A percentile compares a stretch with the other conserved stretches of the same genome.
Conservation (phyloP, 1,140 invertebrate genomes). For the Heliconius hermathena region DNA sequence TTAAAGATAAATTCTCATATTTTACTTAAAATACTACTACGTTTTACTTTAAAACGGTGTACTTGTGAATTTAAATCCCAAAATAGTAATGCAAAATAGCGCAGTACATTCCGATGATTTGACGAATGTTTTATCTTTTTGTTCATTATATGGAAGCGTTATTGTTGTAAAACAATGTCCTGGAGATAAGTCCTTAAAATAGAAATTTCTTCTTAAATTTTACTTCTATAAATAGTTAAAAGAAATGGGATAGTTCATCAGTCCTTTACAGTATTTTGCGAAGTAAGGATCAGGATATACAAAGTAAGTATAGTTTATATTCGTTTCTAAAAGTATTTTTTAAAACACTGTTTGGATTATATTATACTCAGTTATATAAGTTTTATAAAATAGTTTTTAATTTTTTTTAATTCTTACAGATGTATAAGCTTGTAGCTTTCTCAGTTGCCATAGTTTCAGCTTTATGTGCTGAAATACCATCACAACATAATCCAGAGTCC, state of each 20-base stretch:
- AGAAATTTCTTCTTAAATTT: constrained; percentile 35
- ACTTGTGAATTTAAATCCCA: neutral
- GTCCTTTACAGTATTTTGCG: constrained; percentile 40
- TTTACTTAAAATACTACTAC: too few species aligned
- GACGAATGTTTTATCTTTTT: constrained; percentile 61
- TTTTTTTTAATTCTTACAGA: constrained; percentile 54
- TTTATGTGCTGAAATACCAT: constrained; percentile 59
- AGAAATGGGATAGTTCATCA: constrained; percentile 42
- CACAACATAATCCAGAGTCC: constrained; percentile 50
- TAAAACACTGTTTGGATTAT: neutral
- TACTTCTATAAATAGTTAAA: constrained; percentile 54
- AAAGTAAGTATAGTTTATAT: constrained; percentile 41
- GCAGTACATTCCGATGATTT: constrained; percentile 58
- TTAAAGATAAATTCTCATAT: too few species aligned
- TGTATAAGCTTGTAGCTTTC: constrained; percentile 49
- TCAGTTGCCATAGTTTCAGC: constrained; percentile 41
- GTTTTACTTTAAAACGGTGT: too few species aligned
- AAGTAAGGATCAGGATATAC: constrained; percentile 40
- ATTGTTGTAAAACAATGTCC: constrained; percentile 63
- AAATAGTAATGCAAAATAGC: neutral
- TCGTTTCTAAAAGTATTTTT: neutral
- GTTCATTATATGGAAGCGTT: constrained; percentile 34
- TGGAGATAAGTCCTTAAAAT: constrained; percentile 46
- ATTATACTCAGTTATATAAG: too few species aligned
- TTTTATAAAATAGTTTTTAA: neutral